Evolutionary conservation across 1,140 invertebrate species (phyloP), one percentile per base, ranked within the genome.

Genomic region (Drosophila melanica): DNA sequence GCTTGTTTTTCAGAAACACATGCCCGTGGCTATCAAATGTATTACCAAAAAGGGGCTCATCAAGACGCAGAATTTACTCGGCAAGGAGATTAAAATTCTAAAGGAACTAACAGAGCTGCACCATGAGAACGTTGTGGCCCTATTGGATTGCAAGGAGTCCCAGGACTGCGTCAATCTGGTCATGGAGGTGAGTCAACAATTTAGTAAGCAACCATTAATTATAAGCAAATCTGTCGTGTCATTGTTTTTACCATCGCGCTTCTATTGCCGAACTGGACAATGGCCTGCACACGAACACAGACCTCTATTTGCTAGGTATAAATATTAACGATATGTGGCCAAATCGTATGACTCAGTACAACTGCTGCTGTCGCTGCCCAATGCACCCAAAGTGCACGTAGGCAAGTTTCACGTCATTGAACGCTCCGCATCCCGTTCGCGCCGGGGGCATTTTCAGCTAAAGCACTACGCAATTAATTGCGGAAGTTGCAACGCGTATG

Each of bases 11-110:
- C 93, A 99, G 98, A 96, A 96, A 93, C 90, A 96, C 79, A 94
- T 95, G 77, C 95, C 96, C 11, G 98, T 99, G 57, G 98, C 98
- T 50, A 98, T 99, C 48, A 99, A 99, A 93, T 97, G 97, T 91
- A 98, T 99, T 50, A 97, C 97, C 12, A 99, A 99, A 93, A 99
- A 99, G 92, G 99, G 97, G 90, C 94, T 99, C 66, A 96, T 97
- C 44, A 99, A 99, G 93, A 98, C 98, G 27, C 98, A 99, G 92
- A 98, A 98, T 92, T 94, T 99, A 68, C 94, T 99, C 4, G 97
- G 97, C 50, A 99, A 99, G 92, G 99, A 99, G 94, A 99, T 99
- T 50, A 99, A 99, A 93, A 99, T 99, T 91, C 94, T 99, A 35
- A 98, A 99, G 95, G 98, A 99, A 93, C 92, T 99, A 79, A 99